These are phyloP conservation scores for Sebastiscus albofasciatus DNA, from an alignment of 2,797 vertebrate genomes.

Conservation along the genomic window DNA sequence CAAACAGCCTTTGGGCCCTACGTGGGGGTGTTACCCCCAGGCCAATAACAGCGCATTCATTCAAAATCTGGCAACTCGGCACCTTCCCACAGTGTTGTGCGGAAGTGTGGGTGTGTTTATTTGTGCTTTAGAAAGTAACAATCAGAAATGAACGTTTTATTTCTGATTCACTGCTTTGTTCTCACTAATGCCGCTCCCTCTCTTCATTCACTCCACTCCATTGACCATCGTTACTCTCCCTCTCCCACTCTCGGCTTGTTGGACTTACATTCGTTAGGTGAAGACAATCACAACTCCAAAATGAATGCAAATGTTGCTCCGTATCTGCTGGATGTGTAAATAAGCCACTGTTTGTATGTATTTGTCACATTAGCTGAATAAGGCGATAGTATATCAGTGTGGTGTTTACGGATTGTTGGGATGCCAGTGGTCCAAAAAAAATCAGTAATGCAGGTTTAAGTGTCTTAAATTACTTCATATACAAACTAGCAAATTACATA, in stretches of 20 bases:
- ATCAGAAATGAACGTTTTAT: too few relatives aligned
- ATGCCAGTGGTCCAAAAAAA: not conserved
- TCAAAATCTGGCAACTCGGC: too few relatives aligned
- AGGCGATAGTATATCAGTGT: not conserved
- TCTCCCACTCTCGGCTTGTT: not conserved
- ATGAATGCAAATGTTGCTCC: not conserved
- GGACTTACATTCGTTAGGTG: not conserved
- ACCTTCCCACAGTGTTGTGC: too few relatives aligned
- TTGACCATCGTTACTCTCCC: too few relatives aligned
- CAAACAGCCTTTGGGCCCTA: too few relatives aligned
- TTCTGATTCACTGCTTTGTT: too few relatives aligned
- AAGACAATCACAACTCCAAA: not conserved
- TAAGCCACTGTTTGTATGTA: not conserved
- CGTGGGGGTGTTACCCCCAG: not conserved
- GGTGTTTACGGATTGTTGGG: not conserved
- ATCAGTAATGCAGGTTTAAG: not conserved
- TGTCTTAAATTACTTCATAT: not conserved
- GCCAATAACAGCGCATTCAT: not conserved
- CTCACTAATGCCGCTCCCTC: too few relatives aligned
- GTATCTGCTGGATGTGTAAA: not conserved
- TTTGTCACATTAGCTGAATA: not conserved
- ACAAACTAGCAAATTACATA: not conserved
- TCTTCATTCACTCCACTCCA: too few relatives aligned
- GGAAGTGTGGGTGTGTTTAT: too few relatives aligned
- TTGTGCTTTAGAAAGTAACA: too few relatives aligned